Percentiles rank a stretch among this genome's conserved stretches.
These are phyloP conservation scores for Notospermus geniculatus DNA, from an alignment of 1,140 invertebrate species.

Conservation along the genomic window DNA sequence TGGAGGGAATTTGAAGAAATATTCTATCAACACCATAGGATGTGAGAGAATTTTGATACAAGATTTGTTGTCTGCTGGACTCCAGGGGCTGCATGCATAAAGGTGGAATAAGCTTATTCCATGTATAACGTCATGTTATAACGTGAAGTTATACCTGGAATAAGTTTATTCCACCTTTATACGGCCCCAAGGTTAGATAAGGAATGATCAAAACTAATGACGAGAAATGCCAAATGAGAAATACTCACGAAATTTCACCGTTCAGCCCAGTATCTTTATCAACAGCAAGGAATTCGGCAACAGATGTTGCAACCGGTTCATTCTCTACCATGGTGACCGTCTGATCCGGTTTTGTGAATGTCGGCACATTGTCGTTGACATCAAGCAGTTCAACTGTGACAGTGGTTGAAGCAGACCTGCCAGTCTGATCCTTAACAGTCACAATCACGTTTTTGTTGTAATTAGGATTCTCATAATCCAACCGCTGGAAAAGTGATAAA, in stretches of 20 bases:
- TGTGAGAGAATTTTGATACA: too few relatives aligned
- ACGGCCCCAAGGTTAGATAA: too few relatives aligned
- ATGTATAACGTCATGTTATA: too few relatives aligned
- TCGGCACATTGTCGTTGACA: constrained; percentile 5
- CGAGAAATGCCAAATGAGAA: too few relatives aligned
- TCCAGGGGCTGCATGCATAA: too few relatives aligned
- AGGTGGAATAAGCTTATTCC: too few relatives aligned
- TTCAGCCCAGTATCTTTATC: constrained; percentile 1
- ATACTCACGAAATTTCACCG: constrained; percentile 3
- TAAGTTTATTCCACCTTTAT: too few relatives aligned
- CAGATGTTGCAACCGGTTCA: not conserved
- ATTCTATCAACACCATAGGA: too few relatives aligned
- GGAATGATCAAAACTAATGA: too few relatives aligned
- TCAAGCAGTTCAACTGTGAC: not conserved
- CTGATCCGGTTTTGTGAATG: not conserved
- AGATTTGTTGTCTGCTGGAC: too few relatives aligned
- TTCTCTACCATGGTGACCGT: not conserved
- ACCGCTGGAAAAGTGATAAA: not conserved
- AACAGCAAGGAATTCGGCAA: not conserved
- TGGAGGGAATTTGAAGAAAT: too few relatives aligned
- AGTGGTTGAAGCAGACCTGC: not conserved
- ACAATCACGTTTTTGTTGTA: not conserved
- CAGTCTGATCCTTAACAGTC: not conserved
- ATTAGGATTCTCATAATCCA: not conserved
- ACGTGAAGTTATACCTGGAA: too few relatives aligned